Evolutionary conservation across 2,113 vertebrate species (phyloP), one percentile per base, ranked within the genome.

Genomic region (Podilymbus podiceps): DNA sequence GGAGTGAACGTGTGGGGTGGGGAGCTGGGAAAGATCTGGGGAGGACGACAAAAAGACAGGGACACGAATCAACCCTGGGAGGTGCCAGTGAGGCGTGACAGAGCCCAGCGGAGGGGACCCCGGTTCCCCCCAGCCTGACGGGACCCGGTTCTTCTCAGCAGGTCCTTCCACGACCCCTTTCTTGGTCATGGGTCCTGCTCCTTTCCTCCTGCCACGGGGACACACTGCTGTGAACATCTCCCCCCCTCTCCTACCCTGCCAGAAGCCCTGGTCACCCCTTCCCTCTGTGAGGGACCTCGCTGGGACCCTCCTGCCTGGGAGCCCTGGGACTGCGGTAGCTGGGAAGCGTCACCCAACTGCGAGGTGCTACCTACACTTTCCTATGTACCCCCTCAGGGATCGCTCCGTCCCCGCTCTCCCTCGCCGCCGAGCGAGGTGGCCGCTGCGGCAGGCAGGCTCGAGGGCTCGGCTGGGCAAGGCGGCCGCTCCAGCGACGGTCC

Each of bases 11-110:
- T 97, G 90, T 95, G 92, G 95, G 97, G 85, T 89, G 75, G 88
- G 96, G 96, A 96, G 92, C 95, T 94, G 95, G 95, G 94, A 38
- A 94, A 90, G 11, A 97, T 91, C 88, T 97, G 95, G 91, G 95
- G 79, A 93, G 93, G 83, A 93, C 90, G 22, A 97, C 95, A 95
- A 82, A 89, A 74, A 94, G 59, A 89, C 85, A 95, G 85, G 94
- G 52, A 88, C 74, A 97, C 14, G 2, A 77, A 40, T 94, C 94
- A 92, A 88, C 46, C 59, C 14, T 0, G 7, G 35, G 63, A 91
- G 87, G 71, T 24, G 69, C 5, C 68, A 46, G 19, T 1, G 33
- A 53, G 84, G 63, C 0, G 1, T 4, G 85, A 35, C 46, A 71
- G 72, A 77, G 62, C 52, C 83, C 44, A 4, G 0, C 0, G 15